Base-by-base conservation (phyloP, 2,888 invertebrate species). In the Plemyria rubiginata region DNA sequence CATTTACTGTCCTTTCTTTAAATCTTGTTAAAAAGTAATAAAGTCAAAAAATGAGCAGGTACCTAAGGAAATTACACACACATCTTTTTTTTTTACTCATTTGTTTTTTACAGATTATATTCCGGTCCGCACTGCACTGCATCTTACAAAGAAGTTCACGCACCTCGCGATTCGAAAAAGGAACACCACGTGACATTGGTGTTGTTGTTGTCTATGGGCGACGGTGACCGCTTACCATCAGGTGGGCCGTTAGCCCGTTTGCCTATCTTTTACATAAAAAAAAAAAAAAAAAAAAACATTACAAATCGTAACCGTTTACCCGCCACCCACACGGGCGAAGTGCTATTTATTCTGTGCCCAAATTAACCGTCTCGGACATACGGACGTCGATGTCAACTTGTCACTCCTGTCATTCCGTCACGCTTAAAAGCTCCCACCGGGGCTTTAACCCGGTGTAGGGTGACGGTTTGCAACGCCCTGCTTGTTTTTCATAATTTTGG, bases 301-400 rank as follows among this genome's bases (percentile, higher is more conserved):
- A 55, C 68, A 60, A 71, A 69, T 71, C 55, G 61, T 45, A 57
- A 60, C 60, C 64, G 65, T 67, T 67, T 65, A 63, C 58, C 52
- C 58, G 66, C 52, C 49, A 65, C 60, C 65, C 65, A 57, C 62
- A 61, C 38, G 56, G 43, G 16, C 38, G 15, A 51, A 36, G 40
- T 53, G n/a, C 29, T 53, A 53, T 46, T 12, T 59, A 60, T 41
- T 60, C 59, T 60, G 53, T 60, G 59, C 60, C 85, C 83, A 86
- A 90, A 90, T 90, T 88, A 89, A 85, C 90, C 89, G 87, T 89
- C 82, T 86, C 88, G 78, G 80, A 85, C 80, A 77, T 74, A 78
- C 87, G 88, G 88, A 88, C 89, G 87, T 83, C 77, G 81, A 78
- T 85, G 90, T 90, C 90, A 88, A 80, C 84, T 82, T 88, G 89